A percentile compares a stretch with the other conserved stretches of the same genome.
Evolutionary conservation across 1,140 invertebrate genomes (phyloP).

Genomic region (Magallana angulata): DNA sequence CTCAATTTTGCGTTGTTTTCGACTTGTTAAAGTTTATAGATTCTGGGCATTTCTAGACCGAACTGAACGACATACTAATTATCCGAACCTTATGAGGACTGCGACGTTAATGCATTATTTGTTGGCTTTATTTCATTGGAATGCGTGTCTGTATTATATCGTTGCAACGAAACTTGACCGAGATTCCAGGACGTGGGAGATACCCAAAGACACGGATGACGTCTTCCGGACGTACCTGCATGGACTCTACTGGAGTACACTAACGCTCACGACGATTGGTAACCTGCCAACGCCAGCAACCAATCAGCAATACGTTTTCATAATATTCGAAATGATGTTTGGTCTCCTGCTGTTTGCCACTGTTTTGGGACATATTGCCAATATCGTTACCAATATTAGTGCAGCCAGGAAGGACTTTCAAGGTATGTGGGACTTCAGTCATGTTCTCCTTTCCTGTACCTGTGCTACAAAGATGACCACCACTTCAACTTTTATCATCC

Average conservation of each 20-base stretch:
- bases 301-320: conserved; percentile 84
- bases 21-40: conserved; percentile 97
- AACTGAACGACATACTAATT: conserved; percentile 98
- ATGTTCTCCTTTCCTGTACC: too few species aligned
- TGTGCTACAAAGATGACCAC: too few species aligned
- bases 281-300: conserved; percentile 86
- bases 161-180: conserved; percentile 62
- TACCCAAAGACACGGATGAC: conserved; percentile 70
- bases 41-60: conserved; percentile 99
- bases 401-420: conserved; percentile 80
- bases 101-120: conserved; percentile 96
- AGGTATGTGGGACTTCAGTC: conserved; percentile 70
- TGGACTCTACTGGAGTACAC: conserved; percentile 98
- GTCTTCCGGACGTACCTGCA: conserved; percentile 88
- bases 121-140: conserved; percentile 99
- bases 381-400: conserved; percentile 79
- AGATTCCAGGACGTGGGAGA: conserved; percentile 60
- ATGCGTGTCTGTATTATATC: conserved; percentile 95
- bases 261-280: conserved; percentile 94
- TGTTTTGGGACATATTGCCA: conserved; percentile 79
- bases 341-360: conserved; percentile 79
- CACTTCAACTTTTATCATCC: too few species aligned
- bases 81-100: conserved; percentile 96
- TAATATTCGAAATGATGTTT: conserved; percentile 77
- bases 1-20: conserved; percentile 96